Percentiles rank a stretch among this genome's conserved stretches.
phyloP scores from a whole-genome alignment of 2,888 invertebrate genomes.

The Phyto melanocephala region DNA sequence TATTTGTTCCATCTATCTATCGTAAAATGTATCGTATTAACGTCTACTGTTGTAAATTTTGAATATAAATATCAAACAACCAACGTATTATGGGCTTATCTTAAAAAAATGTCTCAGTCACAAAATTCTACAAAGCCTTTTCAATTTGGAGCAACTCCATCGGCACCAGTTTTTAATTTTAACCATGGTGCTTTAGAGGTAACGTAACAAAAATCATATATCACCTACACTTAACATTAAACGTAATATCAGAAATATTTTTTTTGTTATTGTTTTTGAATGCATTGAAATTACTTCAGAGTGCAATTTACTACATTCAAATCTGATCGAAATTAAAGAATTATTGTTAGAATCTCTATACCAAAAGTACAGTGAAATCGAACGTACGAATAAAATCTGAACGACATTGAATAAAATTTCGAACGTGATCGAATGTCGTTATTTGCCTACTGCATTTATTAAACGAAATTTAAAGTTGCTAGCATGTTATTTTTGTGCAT shows the following conservation, averaged over 20 bases:
- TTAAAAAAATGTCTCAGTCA: slow-evolving; percentile 49
- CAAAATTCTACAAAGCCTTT: slow-evolving; percentile 71
- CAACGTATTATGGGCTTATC: slow-evolving; percentile 20
- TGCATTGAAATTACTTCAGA: slow-evolving; percentile 2
- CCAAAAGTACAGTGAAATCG: too few relatives aligned
- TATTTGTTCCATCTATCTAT: slow-evolving; percentile 51
- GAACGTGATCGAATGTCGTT: too few relatives aligned
- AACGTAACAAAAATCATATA: slow-evolving; percentile 53
- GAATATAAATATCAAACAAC: slow-evolving; percentile 26
- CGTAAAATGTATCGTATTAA: slow-evolving; percentile 34
- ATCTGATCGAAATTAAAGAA: too few relatives aligned
- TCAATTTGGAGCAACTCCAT: slow-evolving; percentile 74
- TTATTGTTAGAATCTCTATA: too few relatives aligned
- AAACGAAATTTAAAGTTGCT: too few relatives aligned
- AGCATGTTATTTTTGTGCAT: too few relatives aligned
- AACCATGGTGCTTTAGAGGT: slow-evolving; percentile 70
- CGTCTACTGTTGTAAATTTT: slow-evolving; percentile 44
- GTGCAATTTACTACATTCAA: too few relatives aligned
- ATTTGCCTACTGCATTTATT: too few relatives aligned
- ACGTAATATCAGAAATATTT: slow-evolving; percentile 2
- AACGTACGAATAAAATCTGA: too few relatives aligned
- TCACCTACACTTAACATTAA: slow-evolving; percentile 4
- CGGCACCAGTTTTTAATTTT: slow-evolving; percentile 73
- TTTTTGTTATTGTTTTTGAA: background rate
- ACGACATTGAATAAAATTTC: too few relatives aligned